A percentile compares a stretch with the other conserved stretches of the same genome.
phyloP scores from a whole-genome alignment of 2,888 invertebrate genomes.

The Leptinotarsa juncta region DNA sequence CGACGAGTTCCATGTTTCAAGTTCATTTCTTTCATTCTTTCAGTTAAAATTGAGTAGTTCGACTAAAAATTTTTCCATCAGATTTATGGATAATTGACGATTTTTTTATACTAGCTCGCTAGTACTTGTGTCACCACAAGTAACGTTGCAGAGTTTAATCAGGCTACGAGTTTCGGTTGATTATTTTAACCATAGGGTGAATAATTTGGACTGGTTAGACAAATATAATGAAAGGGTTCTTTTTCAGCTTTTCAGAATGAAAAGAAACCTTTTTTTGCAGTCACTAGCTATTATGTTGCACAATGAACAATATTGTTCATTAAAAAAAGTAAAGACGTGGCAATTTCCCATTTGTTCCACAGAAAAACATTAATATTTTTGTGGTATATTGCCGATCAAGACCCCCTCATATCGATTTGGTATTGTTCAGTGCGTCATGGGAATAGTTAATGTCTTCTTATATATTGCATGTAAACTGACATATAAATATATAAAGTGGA shows the following conservation, averaged over 20 bases:
- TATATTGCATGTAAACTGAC: neutral
- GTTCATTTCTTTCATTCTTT: no score
- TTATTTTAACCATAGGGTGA: no score
- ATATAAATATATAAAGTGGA: neutral
- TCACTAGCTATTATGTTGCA: neutral
- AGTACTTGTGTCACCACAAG: no score
- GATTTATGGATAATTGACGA: no score
- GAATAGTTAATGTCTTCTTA: neutral
- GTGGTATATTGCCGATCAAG: neutral
- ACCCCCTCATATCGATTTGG: neutral
- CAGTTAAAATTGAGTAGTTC: no score
- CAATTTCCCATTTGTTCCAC: neutral
- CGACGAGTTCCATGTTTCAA: no score
- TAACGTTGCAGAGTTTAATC: no score
- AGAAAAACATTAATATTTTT: neutral
- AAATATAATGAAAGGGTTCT: no score
- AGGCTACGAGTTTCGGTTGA: no score
- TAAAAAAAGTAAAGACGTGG: neutral
- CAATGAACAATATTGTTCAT: neutral
- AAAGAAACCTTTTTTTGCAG: neutral
- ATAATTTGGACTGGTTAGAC: no score
- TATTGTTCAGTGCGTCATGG: neutral
- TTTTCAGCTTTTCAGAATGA: neutral
- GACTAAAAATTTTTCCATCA: no score
- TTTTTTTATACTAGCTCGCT: no score